Evolutionary conservation across 2,888 invertebrate genomes (phyloP).

Genomic region (Ormyrus labotus): DNA sequence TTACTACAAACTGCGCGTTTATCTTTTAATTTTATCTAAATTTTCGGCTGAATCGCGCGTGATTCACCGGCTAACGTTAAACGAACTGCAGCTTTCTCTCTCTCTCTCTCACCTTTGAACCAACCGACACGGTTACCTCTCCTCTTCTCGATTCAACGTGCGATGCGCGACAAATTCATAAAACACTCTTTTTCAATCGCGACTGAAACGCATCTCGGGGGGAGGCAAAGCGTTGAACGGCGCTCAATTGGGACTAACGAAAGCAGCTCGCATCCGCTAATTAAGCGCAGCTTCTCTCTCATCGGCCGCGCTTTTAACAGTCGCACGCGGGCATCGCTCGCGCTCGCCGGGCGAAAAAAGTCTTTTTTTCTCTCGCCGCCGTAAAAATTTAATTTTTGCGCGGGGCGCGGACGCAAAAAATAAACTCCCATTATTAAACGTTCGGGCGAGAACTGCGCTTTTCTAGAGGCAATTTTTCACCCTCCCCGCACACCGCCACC

Average conservation of each 20-base stretch:
- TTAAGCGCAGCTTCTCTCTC: neutral
- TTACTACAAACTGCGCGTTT: no score
- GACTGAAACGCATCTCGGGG: neutral
- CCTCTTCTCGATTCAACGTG: no score
- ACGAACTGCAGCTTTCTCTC: no score
- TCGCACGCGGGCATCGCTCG: neutral
- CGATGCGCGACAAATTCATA: no score
- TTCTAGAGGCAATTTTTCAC: neutral
- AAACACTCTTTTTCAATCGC: no score
- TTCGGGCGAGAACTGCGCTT: neutral
- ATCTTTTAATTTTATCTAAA: no score
- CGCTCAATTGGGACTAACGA: neutral
- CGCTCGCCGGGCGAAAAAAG: neutral
- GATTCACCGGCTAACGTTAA: no score
- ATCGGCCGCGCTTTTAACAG: neutral
- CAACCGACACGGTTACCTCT: no score
- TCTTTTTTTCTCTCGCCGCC: neutral
- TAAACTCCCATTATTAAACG: slow-evolving; percentile 40
- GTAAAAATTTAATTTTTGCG: slow-evolving; percentile 41
- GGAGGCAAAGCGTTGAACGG: neutral
- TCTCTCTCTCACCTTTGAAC: no score
- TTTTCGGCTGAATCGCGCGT: no score
- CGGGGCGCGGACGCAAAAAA: slow-evolving; percentile 5
- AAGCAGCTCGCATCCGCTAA: slow-evolving; percentile 8
- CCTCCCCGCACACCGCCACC: no score